A percentile compares a stretch with the other conserved stretches of the same genome.
Evolutionary conservation across 2,888 invertebrate genomes (phyloP).

Genomic region (Liodrosophila aerea): DNA sequence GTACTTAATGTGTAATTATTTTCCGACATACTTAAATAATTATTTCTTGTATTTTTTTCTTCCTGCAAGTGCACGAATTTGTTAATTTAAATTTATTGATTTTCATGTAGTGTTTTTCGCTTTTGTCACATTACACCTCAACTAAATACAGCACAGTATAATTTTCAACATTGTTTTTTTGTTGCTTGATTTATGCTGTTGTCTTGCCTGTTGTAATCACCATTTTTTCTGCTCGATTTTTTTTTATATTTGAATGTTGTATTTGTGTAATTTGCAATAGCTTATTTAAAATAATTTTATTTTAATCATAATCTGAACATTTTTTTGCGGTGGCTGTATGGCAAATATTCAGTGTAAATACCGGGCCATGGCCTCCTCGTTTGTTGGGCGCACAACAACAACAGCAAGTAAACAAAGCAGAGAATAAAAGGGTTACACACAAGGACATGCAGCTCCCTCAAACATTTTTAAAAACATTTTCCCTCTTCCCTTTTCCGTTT

Average conservation of each 20-base stretch:
- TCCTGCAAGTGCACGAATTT: slow-evolving; percentile 51
- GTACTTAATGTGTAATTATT: slow-evolving; percentile 69
- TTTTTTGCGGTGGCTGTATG: slow-evolving; percentile 13
- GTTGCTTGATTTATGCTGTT: slow-evolving; percentile 25
- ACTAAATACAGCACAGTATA: slow-evolving; percentile 11
- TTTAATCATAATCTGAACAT: slow-evolving; percentile 36
- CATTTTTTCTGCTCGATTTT: slow-evolving; percentile 23
- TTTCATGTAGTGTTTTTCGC: slow-evolving; percentile 37
- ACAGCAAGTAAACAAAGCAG: slow-evolving; percentile 34
- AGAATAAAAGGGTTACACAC: slow-evolving; percentile 30
- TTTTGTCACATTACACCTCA: slow-evolving; percentile 30
- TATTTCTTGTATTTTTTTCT: slow-evolving; percentile 50
- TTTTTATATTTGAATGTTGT: slow-evolving; percentile 9
- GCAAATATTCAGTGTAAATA: slow-evolving; percentile 32
- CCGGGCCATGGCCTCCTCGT: slow-evolving; percentile 27
- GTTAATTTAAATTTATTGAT: slow-evolving; percentile 61
- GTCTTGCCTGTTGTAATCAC: slow-evolving; percentile 25
- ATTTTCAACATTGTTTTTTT: slow-evolving; percentile 21
- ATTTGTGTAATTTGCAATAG: slow-evolving; percentile 26
- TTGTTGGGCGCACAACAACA: slow-evolving; percentile 43
- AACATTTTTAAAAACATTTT: slow-evolving; percentile 35
- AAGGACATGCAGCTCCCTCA: slow-evolving; percentile 47
- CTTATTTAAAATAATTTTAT: slow-evolving; percentile 34
- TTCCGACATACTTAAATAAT: slow-evolving; percentile 69
- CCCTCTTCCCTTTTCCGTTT: slow-evolving; percentile 14